Conservation (phyloP, 2,888 invertebrate genomes). For the Clepsis dumicolana region DNA sequence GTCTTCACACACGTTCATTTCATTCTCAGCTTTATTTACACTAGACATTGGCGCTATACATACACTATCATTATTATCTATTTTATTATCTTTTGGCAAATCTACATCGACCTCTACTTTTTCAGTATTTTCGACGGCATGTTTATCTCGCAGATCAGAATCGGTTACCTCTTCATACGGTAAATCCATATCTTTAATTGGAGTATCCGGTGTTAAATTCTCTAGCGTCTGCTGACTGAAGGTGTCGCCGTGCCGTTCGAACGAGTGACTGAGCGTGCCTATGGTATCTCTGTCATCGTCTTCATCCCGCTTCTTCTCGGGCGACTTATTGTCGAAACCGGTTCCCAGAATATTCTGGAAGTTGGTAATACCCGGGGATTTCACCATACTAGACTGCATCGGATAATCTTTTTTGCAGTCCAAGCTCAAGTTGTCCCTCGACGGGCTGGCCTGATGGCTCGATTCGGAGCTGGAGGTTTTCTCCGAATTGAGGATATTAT, state of each 20-base stretch:
- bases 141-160: constrained; percentile 26
- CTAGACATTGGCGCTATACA: constrained; percentile 77
- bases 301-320: constrained; percentile 62
- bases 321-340: constrained; percentile 61
- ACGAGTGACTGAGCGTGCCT: constrained; percentile 79
- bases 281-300: constrained; percentile 75
- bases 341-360: constrained; percentile 76
- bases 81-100: constrained; percentile 73
- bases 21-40: constrained; percentile 72
- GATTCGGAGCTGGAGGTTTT: constrained; percentile 87
- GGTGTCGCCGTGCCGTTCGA: constrained; percentile 77
- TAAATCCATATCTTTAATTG: constrained; percentile 70
- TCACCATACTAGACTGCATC: constrained; percentile 75
- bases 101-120: constrained; percentile 49
- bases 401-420: constrained; percentile 81
- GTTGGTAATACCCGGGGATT: constrained; percentile 79
- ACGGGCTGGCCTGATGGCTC: constrained; percentile 84
- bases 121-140: constrained; percentile 19
- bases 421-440: constrained; percentile 78
- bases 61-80: constrained; percentile 71
- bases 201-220: constrained; percentile 78
- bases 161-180: constrained; percentile 45
- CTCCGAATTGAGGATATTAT: constrained; percentile 87
- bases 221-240: constrained; percentile 77
- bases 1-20: constrained; percentile 76